phyloP scores from a whole-genome alignment of 2,888 invertebrate species.

The Teleiodes luculella region DNA sequence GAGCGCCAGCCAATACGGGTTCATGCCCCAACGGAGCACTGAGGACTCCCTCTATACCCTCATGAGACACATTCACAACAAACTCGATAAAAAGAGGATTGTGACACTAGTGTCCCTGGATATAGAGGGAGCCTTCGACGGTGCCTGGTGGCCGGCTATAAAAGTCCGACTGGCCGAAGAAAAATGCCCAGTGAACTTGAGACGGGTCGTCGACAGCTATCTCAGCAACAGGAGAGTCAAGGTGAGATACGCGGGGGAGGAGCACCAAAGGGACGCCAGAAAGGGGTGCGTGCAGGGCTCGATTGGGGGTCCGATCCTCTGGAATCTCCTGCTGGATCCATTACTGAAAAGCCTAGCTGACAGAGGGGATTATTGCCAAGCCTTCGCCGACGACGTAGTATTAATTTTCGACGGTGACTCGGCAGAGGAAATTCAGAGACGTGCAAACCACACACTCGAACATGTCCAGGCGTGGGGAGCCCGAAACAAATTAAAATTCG shows the following conservation, averaged over 20 bases:
- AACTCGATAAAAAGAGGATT: background rate
- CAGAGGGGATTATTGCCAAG: too few relatives aligned
- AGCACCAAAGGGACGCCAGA: background rate
- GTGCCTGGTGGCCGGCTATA: background rate
- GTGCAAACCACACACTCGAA: background rate
- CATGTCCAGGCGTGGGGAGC: background rate
- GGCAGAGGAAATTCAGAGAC: background rate
- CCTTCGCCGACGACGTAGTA: background rate
- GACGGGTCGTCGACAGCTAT: background rate
- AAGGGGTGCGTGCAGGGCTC: conserved; percentile 6
- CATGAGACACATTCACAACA: background rate
- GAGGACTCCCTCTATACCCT: background rate
- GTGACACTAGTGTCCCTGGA: background rate
- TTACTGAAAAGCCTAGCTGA: background rate
- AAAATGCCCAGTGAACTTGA: too few relatives aligned
- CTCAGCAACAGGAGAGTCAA: background rate
- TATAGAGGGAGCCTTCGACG: background rate
- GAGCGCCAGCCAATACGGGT: conserved; percentile 23
- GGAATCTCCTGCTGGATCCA: background rate
- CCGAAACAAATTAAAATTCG: background rate
- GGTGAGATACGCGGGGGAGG: background rate
- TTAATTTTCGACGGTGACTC: conserved; percentile 1
- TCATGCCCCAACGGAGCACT: conserved; percentile 22
- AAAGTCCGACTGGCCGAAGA: too few relatives aligned
- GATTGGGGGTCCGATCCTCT: background rate